Evolutionary conservation across 2,888 invertebrate species (phyloP).

Genomic region (Calliopum simillimum): DNA sequence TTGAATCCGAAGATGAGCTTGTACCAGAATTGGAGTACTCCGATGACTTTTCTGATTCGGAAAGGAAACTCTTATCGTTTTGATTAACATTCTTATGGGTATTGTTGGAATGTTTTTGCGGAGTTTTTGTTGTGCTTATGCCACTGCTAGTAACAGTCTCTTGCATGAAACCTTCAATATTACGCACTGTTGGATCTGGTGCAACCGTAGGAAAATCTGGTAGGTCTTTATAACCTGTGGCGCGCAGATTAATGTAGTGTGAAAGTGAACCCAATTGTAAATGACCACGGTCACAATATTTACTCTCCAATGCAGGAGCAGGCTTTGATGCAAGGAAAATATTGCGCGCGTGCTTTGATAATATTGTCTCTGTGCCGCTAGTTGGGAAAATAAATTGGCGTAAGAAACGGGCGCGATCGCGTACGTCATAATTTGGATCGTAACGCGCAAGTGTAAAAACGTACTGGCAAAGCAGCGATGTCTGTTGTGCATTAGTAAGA

Average conservation of each 20-base stretch:
- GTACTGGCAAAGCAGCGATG: slow-evolving; percentile 89
- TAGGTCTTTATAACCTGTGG: slow-evolving; percentile 89
- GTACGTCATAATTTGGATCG: slow-evolving; percentile 97
- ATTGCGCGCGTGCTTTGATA: slow-evolving; percentile 79
- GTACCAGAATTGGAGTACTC: slow-evolving; percentile 59
- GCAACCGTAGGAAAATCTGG: slow-evolving; percentile 84
- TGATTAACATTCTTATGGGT: slow-evolving; percentile 30
- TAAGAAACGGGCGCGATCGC: slow-evolving; percentile 93
- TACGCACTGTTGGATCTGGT: slow-evolving; percentile 82
- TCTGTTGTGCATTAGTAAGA: slow-evolving; percentile 88
- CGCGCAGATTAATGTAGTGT: slow-evolving; percentile 89
- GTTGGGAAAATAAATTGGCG: slow-evolving; percentile 80
- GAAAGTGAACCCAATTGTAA: slow-evolving; percentile 96
- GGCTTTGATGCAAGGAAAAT: slow-evolving; percentile 95
- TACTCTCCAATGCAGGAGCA: slow-evolving; percentile 89
- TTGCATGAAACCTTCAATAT: slow-evolving; percentile 70
- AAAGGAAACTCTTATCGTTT: slow-evolving; percentile 75
- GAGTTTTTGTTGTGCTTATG: slow-evolving; percentile 42
- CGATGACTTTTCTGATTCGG: slow-evolving; percentile 64
- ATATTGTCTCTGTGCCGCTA: slow-evolving; percentile 68
- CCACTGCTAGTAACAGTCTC: slow-evolving; percentile 60
- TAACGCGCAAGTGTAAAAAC: slow-evolving; percentile 95
- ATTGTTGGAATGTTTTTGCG: slow-evolving; percentile 50
- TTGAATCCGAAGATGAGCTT: slow-evolving; percentile 50
- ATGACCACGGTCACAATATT: slow-evolving; percentile 84